These are phyloP conservation scores for Dynastes grantii DNA, from an alignment of 2,888 invertebrate genomes.

Conservation along the genomic window DNA sequence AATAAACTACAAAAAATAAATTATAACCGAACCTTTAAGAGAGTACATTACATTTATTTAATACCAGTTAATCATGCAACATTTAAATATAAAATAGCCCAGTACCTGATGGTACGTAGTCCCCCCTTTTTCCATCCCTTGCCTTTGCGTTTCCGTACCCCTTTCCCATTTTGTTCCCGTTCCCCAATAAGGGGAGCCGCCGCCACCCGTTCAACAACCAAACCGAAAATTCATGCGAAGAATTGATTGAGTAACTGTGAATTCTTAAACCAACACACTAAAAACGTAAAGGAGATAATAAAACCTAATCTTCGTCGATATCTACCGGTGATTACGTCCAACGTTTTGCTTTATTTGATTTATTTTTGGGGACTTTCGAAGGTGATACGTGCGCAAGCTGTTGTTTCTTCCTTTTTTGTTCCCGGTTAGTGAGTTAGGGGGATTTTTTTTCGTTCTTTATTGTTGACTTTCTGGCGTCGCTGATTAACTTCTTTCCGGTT, in stretches of 20 bases:
- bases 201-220: conserved; percentile 51
- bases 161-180: conserved; percentile 35
- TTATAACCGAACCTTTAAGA: conserved; percentile 69
- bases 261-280: conserved; percentile 48
- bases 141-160: conserved; percentile 25
- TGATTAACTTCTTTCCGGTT: conserved; percentile 40
- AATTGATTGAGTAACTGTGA: conserved; percentile 55
- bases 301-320: conserved; percentile 45
- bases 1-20: conserved; percentile 70
- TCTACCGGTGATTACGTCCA: conserved; percentile 42
- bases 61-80: conserved; percentile 72
- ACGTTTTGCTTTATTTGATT: conserved; percentile 44
- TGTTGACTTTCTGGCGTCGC: conserved; percentile 7
- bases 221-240: conserved; percentile 53
- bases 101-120: conserved; percentile 69
- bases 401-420: conserved; percentile 28
- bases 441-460: conserved; percentile 19
- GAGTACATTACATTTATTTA: conserved; percentile 71
- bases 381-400: conserved; percentile 38
- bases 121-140: conserved; percentile 37
- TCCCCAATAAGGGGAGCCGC: conserved; percentile 14
- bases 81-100: conserved; percentile 71
- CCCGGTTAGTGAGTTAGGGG: conserved; percentile 4
- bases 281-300: conserved; percentile 43
- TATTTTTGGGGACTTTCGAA: conserved; percentile 33